Evolutionary conservation across 1,140 invertebrate genomes (phyloP), one percentile per base, ranked within the genome.

Genomic region (Chymomyza costata): DNA sequence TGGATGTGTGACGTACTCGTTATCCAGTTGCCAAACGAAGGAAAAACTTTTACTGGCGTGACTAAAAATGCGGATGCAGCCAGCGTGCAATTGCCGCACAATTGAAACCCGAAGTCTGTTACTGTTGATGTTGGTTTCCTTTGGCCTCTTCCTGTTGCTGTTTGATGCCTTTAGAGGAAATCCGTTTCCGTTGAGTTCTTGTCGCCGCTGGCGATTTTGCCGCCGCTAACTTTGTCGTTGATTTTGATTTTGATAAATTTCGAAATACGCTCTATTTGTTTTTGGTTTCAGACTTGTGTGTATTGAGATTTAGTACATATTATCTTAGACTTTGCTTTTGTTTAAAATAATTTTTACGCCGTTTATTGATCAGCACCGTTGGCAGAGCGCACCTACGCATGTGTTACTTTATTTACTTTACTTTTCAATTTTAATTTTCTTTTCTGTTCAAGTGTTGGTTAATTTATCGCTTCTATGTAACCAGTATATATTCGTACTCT

Each of bases 71-170:
- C 21, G 21, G 3, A 25, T 71, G 60, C 65, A 57, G 54, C 69
- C n/a, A n/a, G 39, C 52, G 52, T 56, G 70, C 65, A 34, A 67
- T 35, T 78, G 58, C 63, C 80, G 71, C 71, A 78, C 71, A 78
- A 64, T 80, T 78, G 71, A 51, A 66, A 71, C 45, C 32, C 14
- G 32, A 45, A 38, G 38, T 44, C 32, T 25, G 48, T 35, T 54
- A 49, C 47, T 74, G 60, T 46, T 34, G 32, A 35, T 35, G 38
- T 46, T 60, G 55, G 63, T 58, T 71, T 71, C 62, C 50, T 60
- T 53, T 57, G 41, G 52, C 30, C 39, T 41, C 38, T 80, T 78
- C 67, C 73, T 80, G 63, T 60, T 58, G 63, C 58, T 65, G 50
- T 37, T 68, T 50, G 39, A 48, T 44, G 30, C 25, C 38, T 31